A percentile compares a stretch with the other conserved stretches of the same genome.
Conservation (phyloP, 2,797 vertebrate species). For the Semotilus atromaculatus region DNA sequence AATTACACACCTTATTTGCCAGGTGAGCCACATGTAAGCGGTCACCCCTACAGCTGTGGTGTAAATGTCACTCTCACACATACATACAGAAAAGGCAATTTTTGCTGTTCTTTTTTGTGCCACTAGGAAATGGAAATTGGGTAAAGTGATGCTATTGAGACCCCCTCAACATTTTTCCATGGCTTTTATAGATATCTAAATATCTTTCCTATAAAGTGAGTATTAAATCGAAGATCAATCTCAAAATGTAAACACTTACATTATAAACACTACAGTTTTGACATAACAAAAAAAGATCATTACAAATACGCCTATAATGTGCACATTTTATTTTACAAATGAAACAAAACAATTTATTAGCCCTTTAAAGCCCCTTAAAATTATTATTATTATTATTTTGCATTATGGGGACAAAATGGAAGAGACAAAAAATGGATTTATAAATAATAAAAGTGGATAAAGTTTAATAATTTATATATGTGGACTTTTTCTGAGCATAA, state of each 20-base stretch:
- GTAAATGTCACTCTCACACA: slow-evolving; percentile 24
- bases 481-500: background rate
- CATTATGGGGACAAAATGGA: background rate
- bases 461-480: background rate
- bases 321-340: background rate
- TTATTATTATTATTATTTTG: no score
- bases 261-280: background rate
- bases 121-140: background rate
- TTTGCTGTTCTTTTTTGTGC: background rate
- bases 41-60: slow-evolving; percentile 8
- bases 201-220: background rate
- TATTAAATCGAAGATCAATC: background rate
- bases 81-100: background rate
- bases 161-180: background rate
- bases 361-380: background rate
- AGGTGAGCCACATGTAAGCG: background rate
- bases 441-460: background rate
- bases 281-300: background rate
- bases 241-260: background rate
- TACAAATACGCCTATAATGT: background rate
- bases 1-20: slow-evolving; percentile 23
- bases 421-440: no score
- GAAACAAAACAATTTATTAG: no score
- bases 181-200: background rate
- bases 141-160: background rate